Evolutionary conservation across 2,113 vertebrate species (phyloP).

Genomic region (Bucco capensis): DNA sequence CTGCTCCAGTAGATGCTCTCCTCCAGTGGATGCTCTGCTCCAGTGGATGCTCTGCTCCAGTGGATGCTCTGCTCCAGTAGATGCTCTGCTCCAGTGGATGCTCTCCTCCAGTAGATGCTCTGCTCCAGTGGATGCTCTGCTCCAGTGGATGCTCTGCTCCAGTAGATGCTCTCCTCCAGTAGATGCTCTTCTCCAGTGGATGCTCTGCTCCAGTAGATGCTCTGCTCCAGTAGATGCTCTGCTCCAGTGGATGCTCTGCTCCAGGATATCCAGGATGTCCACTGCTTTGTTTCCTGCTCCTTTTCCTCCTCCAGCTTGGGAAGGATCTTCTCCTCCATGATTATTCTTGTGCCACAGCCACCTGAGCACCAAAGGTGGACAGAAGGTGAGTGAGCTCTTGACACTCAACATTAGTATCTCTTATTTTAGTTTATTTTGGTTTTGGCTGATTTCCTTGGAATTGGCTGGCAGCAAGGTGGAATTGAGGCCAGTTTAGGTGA

Average conservation of each 20-base stretch:
- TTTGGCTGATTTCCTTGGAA: neutral
- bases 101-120: too few species aligned
- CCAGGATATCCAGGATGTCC: neutral
- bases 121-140: neutral
- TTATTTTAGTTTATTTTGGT: too few species aligned
- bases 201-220: too few species aligned
- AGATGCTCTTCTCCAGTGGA: too few species aligned
- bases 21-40: rapidly evolving
- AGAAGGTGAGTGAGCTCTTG: neutral
- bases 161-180: too few species aligned
- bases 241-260: too few species aligned
- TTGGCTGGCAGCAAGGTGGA: neutral
- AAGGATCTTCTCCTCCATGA: neutral
- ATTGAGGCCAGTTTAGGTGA: neutral
- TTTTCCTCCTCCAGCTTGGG: neutral
- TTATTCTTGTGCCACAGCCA: neutral
- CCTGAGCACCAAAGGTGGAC: neutral
- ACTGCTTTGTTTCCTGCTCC: neutral
- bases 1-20: neutral
- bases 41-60: neutral
- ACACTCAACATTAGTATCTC: neutral
- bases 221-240: too few species aligned
- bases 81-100: neutral
- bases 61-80: too few species aligned
- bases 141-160: too few species aligned